Conservation (phyloP, 1,140 invertebrate genomes). For the Bombus sylvicola region DNA sequence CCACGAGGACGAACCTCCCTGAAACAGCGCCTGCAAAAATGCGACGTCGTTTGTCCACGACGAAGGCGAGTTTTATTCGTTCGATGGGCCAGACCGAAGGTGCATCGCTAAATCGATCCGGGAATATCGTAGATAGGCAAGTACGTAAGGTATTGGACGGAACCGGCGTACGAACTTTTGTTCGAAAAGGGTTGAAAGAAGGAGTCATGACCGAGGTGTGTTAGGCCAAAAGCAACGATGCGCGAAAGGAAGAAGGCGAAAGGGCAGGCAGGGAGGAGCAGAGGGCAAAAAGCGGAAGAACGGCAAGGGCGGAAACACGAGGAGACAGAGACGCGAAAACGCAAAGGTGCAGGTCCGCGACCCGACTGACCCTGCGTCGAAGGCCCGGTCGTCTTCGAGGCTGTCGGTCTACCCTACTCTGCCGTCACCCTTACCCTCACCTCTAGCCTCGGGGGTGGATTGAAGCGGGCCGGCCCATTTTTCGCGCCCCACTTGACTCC, state of each 20-base stretch:
- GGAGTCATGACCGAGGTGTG: background rate
- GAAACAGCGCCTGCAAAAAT: too few relatives aligned
- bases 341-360: conserved; percentile 79
- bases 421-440: conserved; percentile 75
- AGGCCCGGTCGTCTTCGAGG: conserved; percentile 75
- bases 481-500: conserved; percentile 81
- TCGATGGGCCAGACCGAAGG: too few relatives aligned
- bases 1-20: too few relatives aligned
- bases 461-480: conserved; percentile 79
- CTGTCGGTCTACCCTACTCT: conserved; percentile 75
- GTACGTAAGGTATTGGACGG: too few relatives aligned
- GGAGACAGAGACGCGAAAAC: conserved; percentile 68
- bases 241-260: background rate
- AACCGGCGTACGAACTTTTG: too few relatives aligned
- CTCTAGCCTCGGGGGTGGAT: conserved; percentile 75
- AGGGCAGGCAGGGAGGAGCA: conserved; percentile 11
- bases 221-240: background rate
- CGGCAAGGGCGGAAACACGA: background rate
- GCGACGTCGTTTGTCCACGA: too few relatives aligned
- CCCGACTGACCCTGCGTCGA: conserved; percentile 81
- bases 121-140: too few relatives aligned
- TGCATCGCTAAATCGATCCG: too few relatives aligned
- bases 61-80: too few relatives aligned
- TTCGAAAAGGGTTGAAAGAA: background rate
- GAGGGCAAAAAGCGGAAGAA: background rate